Base-by-base conservation (phyloP, 2,888 invertebrate species). In the Agrypnus murinus region DNA sequence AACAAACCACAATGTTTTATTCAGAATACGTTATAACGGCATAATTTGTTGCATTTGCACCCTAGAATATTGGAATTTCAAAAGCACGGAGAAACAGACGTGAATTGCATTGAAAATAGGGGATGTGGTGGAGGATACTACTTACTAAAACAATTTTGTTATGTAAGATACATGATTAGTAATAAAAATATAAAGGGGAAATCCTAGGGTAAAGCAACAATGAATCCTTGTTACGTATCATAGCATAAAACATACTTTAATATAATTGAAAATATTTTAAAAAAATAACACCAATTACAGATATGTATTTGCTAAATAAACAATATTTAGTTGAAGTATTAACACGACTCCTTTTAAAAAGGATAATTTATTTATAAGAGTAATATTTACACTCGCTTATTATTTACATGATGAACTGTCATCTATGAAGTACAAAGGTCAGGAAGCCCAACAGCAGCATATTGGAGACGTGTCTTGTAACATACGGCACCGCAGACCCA, bases 401-500 rank as follows among this genome's bases (percentile, higher is more conserved):
- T 31, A 57, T 57, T 66, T 62, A 63, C 63, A 69, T 65, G 58
- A 60, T 74, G 72, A 72, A 71, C 75, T 77, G 77, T 78, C 78
- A 78, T 77, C 78, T 77, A 72, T 55, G 50, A 63, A 77, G 73
- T 59, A 65, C 63, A 65, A 76, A 74, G 71, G 72, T 70, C 71
- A 75, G 60, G 53, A 76, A 68, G 64, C 70, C 64, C 72, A 77
- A 71, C 63, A 77, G 72, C 69, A 77, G 73, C 71, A 72, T 75
- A 73, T 75, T 50, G 50, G 72, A 32, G 48, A 70, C 65, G 48
- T 55, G 50, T 46, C 45, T 63, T 48, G 65, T 25, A 14, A 43
- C 40, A 46, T 46, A 62, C 45, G 58, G 64, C 19, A 53, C 58
- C 17, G 69, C 46, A 25, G 76, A 71, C 58, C 65, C 68, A 50